Evolutionary conservation across 2,888 invertebrate genomes (phyloP).

Genomic region (Leptopterna dolabrata): DNA sequence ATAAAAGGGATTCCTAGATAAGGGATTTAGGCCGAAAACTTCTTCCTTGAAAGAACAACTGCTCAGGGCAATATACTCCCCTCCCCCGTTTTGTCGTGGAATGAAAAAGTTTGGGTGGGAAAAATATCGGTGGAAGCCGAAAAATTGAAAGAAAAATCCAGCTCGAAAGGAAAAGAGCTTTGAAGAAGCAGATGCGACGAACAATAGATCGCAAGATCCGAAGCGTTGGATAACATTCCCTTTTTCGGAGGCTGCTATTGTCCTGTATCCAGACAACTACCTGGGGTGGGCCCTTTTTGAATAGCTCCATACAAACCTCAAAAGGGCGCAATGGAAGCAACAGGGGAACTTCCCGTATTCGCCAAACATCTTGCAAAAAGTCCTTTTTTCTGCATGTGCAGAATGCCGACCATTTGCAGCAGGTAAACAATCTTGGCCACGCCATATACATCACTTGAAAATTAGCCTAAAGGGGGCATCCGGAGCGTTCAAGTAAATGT

Average conservation of each 20-base stretch:
- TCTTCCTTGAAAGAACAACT: background rate
- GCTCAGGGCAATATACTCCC: background rate
- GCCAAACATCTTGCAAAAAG: background rate
- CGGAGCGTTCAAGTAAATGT: background rate
- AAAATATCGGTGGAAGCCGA: background rate
- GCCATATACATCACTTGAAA: background rate
- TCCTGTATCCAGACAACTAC: background rate
- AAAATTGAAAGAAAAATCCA: background rate
- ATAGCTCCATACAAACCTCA: background rate
- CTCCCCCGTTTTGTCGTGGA: background rate
- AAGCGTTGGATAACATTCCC: constrained; percentile 5
- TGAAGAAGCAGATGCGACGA: background rate
- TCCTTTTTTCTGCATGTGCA: background rate
- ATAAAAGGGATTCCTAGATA: background rate
- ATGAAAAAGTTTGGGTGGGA: background rate
- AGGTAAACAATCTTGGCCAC: background rate
- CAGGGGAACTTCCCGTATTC: background rate
- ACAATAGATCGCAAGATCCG: background rate
- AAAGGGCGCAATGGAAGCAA: background rate
- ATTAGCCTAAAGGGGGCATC: background rate
- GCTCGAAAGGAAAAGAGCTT: background rate
- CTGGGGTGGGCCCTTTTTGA: background rate
- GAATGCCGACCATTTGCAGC: background rate
- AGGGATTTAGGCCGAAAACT: background rate
- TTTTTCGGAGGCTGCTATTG: background rate